These are phyloP conservation scores for Limnephilus marmoratus DNA, from an alignment of 2,888 invertebrate species.

Conservation along the genomic window DNA sequence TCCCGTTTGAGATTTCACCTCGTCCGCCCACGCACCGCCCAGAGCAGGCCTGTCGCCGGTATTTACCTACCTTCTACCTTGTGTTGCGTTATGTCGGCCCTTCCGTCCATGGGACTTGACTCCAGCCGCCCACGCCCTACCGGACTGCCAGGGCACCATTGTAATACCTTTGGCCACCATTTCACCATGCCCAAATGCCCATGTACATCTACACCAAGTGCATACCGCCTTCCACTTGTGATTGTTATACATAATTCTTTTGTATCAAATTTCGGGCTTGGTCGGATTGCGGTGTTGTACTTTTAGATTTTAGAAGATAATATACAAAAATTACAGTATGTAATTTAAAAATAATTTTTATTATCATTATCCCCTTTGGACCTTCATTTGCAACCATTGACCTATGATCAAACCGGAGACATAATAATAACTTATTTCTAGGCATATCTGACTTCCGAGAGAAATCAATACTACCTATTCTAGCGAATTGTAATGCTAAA, in stretches of 20 bases:
- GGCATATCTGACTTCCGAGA: background rate
- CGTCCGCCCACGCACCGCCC: conserved; percentile 35
- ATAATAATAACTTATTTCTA: background rate
- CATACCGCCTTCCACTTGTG: background rate
- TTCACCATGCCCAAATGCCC: background rate
- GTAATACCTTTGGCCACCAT: background rate
- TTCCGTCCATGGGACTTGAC: background rate
- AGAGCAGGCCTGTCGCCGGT: background rate
- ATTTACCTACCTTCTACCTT: background rate
- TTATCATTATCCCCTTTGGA: background rate
- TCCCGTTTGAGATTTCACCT: conserved; percentile 43
- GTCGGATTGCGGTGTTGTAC: background rate
- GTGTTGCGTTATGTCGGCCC: conserved; percentile 2
- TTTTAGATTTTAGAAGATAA: too few relatives aligned
- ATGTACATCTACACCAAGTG: background rate
- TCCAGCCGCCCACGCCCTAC: background rate
- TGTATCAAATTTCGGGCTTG: background rate
- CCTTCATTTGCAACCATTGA: background rate
- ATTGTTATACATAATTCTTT: background rate
- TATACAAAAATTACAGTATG: background rate
- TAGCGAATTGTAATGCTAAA: too few relatives aligned
- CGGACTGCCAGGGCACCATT: background rate
- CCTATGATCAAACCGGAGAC: background rate
- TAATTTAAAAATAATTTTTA: background rate
- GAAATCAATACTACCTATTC: background rate